Base-by-base conservation (phyloP, 2,888 invertebrate genomes). In the Bursaphelenchus okinawaensis region DNA sequence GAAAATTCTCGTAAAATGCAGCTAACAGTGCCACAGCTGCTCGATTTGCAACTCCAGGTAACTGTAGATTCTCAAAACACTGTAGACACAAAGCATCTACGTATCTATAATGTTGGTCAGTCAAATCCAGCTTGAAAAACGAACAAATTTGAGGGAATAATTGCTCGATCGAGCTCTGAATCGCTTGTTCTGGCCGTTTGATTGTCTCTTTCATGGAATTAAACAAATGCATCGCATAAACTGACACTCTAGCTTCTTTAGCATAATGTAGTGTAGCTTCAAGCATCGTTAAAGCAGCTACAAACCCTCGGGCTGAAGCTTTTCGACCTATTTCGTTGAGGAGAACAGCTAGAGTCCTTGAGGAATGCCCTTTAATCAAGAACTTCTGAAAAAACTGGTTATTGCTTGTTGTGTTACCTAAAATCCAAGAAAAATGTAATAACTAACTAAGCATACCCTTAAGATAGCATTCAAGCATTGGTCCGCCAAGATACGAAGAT, bases 161-260 rank as follows among this genome's bases (percentile, higher is more conserved):
- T 27, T 23, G 22, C 56, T 70, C 68, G 8, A 72, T 55, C 6
- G 71, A 65, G 9, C 62, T 6, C 12, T 72, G 72, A 20, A 72
- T 57, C 4, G 69, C 60, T 31, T 72, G 69, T 50, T 72, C 75
- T 9, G 73, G 63, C 6, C 72, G 60, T 28, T 63, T 55, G 16
- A 72, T 16, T 20, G 68, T 58, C n/a, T 58, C 55, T n/a, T 61
- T 51, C 23, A 73, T 40, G 23, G 62, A 52, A 54, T 61, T 64
- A 63, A 72, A 51, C 50, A 71, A 68, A 59, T 75, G 75, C 4
- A 63, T 28, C 6, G 50, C 66, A 26, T 72, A 72, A 7, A 63
- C 54, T 23, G 73, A n/a, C 3, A 40, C 57, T 68, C 63, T 62
- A 24, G 65, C 62, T 22, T 69, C 50, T 23, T 57, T 55, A 2